Base-by-base conservation (phyloP, 2,888 invertebrate species). In the Amblyjoppa proteus region DNA sequence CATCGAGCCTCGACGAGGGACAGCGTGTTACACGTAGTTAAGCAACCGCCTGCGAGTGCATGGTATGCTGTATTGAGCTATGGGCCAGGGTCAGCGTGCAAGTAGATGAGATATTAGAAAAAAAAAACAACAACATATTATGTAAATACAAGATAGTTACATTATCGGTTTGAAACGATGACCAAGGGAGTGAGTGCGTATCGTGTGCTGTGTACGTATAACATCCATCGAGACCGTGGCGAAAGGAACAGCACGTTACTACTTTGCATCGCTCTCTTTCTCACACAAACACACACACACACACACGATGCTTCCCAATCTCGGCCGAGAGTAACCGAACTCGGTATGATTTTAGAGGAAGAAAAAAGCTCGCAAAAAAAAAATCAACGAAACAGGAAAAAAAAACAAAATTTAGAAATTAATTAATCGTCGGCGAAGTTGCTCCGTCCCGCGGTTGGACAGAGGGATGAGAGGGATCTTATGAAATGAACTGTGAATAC, bases 1-100 rank as follows among this genome's bases (percentile, higher is more conserved):
- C 34, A 34, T 34, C n/a, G 64, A 64, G 4, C 58, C 25, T 64
- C 53, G 71, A 83, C 82, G 82, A 77, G 82, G 56, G 73, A 77
- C 71, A 68, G 82, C 41, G 53, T 38, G 70, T 79, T 70, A 74
- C 75, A 79, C 74, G 77, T 80, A 80, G 80, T 78, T 79, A 84
- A 92, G 91, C 90, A 92, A 93, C 87, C 92, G 93, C 93, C 92
- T 94, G 93, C 90, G 91, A 92, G 88, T 93, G 94, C 94, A 94
- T 94, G 94, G 88, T 92, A 94, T 93, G 94, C 92, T 93, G 92
- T 93, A 93, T 92, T 92, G 90, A 93, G 93, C 92, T 93, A 92
- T 93, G 91, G 90, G 91, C 90, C 91, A 91, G 91, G 90, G 91
- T 91, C 90, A 91, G 91, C 91, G 92, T 93, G 93, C 92, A 82